Conservation (phyloP, 2,888 invertebrate genomes). For the Litoditis marina region DNA sequence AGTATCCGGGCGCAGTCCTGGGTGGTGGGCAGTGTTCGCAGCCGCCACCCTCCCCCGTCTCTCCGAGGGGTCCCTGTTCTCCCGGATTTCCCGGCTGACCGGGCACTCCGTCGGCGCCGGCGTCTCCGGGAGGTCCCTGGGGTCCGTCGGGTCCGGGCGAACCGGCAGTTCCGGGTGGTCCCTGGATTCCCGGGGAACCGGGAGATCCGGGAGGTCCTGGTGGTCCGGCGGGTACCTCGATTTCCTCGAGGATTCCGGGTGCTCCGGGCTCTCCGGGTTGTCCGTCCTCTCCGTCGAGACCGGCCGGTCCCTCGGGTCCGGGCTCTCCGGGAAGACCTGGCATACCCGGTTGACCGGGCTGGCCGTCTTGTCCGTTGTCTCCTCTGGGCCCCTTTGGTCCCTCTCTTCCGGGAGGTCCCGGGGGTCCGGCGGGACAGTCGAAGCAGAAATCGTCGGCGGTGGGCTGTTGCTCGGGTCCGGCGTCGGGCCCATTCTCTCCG, state of each 20-base stretch:
- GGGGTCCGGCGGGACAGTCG: slow-evolving; percentile 51
- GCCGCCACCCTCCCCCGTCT: slow-evolving; percentile 40
- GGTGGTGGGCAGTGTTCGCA: slow-evolving; percentile 42
- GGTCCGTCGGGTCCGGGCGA: slow-evolving; percentile 41
- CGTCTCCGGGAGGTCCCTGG: slow-evolving; percentile 33
- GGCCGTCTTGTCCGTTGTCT: slow-evolving; percentile 42
- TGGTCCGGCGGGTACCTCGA: slow-evolving; percentile 34
- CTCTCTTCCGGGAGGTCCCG: slow-evolving; percentile 40
- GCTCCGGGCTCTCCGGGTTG: slow-evolving; percentile 18
- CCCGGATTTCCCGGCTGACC: slow-evolving; percentile 39
- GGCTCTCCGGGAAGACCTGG: slow-evolving; percentile 41
- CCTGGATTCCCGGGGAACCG: slow-evolving; percentile 38
- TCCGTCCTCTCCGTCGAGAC: slow-evolving; percentile 36
- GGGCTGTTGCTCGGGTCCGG: slow-evolving; percentile 36
- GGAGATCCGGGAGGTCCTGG: slow-evolving; percentile 41
- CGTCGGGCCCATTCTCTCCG: slow-evolving; percentile 40
- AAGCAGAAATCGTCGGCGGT: slow-evolving; percentile 47
- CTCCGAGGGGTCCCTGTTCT: slow-evolving; percentile 34
- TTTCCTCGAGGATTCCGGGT: slow-evolving; percentile 15
- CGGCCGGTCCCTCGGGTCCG: slow-evolving; percentile 45
- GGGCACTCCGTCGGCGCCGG: slow-evolving; percentile 34
- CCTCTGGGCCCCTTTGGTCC: slow-evolving; percentile 41
- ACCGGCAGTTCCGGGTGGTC: slow-evolving; percentile 38
- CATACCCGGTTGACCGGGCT: slow-evolving; percentile 44
- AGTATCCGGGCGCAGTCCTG: slow-evolving; percentile 41